Evolutionary conservation across 2,797 vertebrate species (phyloP), one percentile per base, ranked within the genome.

Genomic region (Coccyzus lansbergi): DNA sequence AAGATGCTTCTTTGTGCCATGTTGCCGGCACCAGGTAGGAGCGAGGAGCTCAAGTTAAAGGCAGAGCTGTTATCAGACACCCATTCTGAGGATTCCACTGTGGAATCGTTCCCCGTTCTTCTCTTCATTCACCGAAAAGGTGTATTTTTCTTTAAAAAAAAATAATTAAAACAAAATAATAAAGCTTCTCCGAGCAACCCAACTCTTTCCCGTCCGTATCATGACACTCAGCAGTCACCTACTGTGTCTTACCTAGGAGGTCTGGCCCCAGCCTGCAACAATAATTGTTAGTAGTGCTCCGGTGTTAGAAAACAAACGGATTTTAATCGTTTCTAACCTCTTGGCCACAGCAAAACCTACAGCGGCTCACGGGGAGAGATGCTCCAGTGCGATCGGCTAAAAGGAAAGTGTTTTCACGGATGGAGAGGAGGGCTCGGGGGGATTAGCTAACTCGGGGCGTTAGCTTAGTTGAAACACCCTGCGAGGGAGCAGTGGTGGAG

Each of bases 381-480:
- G 0, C 44, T 59, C 56, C 0, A 0, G 6, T 15, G 1, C 2
- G 6, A 31, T 1, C 0, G 2, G 22, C 12, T 4, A 11, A 24
- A 18, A 65, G 21, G 29, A 12, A 42, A 67, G 52, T 7, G 3
- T 10, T 7, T 7, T 28, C 7, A 19, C 1, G 2, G 40, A 44
- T 1, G 1, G 7, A 17, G 31, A 6, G 2, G 36, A 68, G 29
- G 15, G 46, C 38, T 29, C 4, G 0, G 34, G 29, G n/a, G n/a
- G n/a, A n/a, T n/a, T n/a, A n/a, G n/a, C n/a, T n/a, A n/a, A n/a
- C n/a, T n/a, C n/a, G n/a, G n/a, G n/a, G n/a, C n/a, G 2, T 62
- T 12, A 2, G 12, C 3, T 48, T 48, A 3, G 12, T 10, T 10
- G 11, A 48, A 48, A 48, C 1, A 64, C 8, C n/a, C n/a, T 0